Conservation (phyloP, 2,888 invertebrate genomes). For the Conomelus anceps region DNA sequence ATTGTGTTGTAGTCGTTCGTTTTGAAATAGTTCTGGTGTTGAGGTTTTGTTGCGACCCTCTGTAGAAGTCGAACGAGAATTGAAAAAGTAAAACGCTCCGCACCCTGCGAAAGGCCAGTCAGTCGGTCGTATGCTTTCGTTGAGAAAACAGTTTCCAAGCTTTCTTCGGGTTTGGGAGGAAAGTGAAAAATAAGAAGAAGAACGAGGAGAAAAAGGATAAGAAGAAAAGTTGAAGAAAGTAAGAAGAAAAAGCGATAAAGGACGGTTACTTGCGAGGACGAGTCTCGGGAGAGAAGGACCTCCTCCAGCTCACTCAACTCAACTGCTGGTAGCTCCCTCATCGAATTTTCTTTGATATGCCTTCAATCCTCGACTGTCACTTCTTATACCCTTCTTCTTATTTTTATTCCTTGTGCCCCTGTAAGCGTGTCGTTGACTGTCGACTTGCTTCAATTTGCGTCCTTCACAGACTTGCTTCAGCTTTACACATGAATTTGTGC, state of each 20-base stretch:
- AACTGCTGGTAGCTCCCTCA: not conserved
- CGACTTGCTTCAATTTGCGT: not conserved
- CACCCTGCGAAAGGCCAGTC: not conserved
- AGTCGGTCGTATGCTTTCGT: too few species aligned
- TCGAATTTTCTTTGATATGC: not conserved
- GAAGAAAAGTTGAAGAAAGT: not conserved
- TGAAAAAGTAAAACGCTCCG: not conserved
- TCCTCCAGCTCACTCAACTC: not conserved
- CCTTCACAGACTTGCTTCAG: not conserved
- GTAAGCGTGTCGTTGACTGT: not conserved
- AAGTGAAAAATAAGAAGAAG: not conserved
- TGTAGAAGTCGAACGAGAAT: not conserved
- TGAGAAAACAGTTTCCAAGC: not conserved
- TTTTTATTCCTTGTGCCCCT: not conserved
- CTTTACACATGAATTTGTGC: not conserved
- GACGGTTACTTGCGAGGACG: conserved; percentile 5
- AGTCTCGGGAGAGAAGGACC: not conserved
- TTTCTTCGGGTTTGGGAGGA: not conserved
- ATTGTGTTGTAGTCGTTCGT: not conserved
- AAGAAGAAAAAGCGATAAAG: conserved; percentile 3
- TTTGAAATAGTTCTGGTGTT: not conserved
- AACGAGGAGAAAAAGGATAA: too few species aligned
- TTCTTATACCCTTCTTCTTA: not conserved
- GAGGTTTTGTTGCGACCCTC: not conserved
- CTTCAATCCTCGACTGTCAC: not conserved